phyloP scores from a whole-genome alignment of 2,888 invertebrate genomes.

The Slavum lentiscoides region DNA sequence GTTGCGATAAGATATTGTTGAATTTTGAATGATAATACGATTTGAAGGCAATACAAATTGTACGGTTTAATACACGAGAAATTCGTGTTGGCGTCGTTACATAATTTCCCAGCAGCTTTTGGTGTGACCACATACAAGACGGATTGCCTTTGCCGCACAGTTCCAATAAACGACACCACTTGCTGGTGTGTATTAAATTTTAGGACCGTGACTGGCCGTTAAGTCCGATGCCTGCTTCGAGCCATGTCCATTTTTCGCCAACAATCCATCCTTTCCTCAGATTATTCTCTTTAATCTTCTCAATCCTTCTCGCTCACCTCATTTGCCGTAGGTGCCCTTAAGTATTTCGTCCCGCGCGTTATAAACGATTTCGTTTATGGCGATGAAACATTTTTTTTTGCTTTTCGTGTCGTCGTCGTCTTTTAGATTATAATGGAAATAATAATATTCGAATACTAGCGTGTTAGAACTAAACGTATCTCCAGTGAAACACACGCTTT shows the following conservation, averaged over 20 bases:
- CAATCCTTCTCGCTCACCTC: no score
- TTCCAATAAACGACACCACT: conserved; percentile 35
- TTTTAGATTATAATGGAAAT: no score
- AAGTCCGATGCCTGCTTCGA: conserved; percentile 1
- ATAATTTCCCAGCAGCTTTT: conserved; percentile 16
- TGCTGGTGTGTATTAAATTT: conserved; percentile 27
- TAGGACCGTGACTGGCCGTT: conserved; percentile 15
- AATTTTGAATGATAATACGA: neutral
- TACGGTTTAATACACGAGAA: neutral
- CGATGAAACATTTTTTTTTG: no score
- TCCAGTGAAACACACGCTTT: no score
- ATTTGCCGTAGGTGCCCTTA: neutral
- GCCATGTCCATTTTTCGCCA: conserved; percentile 4
- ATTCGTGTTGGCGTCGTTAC: conserved; percentile 6
- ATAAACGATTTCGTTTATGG: neutral
- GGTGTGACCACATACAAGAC: conserved; percentile 27
- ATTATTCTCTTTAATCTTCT: no score
- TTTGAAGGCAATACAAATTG: neutral
- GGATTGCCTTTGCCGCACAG: conserved; percentile 16
- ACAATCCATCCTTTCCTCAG: neutral
- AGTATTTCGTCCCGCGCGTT: neutral
- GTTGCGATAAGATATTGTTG: neutral
- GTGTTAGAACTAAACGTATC: no score
- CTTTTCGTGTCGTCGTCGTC: no score
- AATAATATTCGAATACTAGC: no score